Conservation (phyloP, 2,888 invertebrate genomes). For the Apodemia zela region DNA sequence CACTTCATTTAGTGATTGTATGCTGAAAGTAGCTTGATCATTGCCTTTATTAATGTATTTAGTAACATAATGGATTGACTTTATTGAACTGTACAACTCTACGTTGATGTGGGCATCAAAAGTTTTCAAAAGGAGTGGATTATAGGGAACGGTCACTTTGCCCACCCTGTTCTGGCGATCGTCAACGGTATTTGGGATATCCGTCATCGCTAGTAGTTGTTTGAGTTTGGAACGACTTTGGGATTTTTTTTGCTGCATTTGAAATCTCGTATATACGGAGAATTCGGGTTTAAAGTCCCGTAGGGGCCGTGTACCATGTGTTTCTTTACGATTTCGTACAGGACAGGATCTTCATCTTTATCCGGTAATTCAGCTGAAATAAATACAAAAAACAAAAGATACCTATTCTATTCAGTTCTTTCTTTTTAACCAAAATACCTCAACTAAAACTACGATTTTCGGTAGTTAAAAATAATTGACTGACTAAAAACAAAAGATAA, state of each 20-base stretch:
- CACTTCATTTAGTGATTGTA: slow-evolving; percentile 32
- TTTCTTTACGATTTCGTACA: slow-evolving; percentile 32
- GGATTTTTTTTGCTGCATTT: slow-evolving; percentile 33
- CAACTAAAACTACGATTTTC: too few relatives aligned
- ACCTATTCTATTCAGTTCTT: too few relatives aligned
- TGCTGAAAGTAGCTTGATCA: slow-evolving; percentile 29
- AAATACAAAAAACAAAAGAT: too few relatives aligned
- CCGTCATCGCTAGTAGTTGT: slow-evolving; percentile 33
- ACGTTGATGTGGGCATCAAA: slow-evolving; percentile 33
- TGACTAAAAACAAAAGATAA: too few relatives aligned
- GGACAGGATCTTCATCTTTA: slow-evolving; percentile 30
- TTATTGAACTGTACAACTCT: slow-evolving; percentile 30
- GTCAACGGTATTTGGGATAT: slow-evolving; percentile 35
- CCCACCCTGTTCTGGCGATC: slow-evolving; percentile 32
- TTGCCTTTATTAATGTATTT: slow-evolving; percentile 34
- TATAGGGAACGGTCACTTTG: slow-evolving; percentile 31
- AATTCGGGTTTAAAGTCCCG: slow-evolving; percentile 29
- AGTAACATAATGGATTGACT: slow-evolving; percentile 28
- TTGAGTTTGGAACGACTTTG: slow-evolving; percentile 30
- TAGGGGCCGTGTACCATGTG: slow-evolving; percentile 34
- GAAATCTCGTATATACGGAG: slow-evolving; percentile 33
- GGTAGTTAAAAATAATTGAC: too few relatives aligned
- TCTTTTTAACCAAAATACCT: too few relatives aligned
- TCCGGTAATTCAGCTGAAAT: slow-evolving; percentile 34
- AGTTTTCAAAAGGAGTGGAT: slow-evolving; percentile 29